Base-by-base conservation (phyloP, 1,140 invertebrate species). In the Sinonovacula constricta region DNA sequence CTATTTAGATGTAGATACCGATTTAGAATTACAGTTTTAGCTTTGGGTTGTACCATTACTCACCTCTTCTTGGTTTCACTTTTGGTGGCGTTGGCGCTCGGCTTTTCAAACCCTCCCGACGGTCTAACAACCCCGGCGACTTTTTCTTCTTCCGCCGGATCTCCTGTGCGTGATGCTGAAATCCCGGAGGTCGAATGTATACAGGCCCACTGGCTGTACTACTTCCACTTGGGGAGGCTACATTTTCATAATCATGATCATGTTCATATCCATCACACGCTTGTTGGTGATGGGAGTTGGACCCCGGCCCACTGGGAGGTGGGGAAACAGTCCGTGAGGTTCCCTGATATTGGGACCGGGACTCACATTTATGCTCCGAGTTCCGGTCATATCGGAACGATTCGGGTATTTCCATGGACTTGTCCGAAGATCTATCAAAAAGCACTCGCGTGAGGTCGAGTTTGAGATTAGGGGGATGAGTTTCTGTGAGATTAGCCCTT, bases 391-490 rank as follows among this genome's bases (percentile, higher is more conserved):
- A 68, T 68, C 57, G 45, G 31, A 31, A 31, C 7, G 65, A 45
- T 7, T 79, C 69, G 0, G 45, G 28, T 18, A 30, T 56, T 14
- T 56, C 59, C n/a, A 12, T 53, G 14, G 72, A 24, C 14, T 26
- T 3, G 3, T 14, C 22, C 10, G 7, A 28, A 31, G 39, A 3
- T 24, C 57, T 95, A 87, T 98, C 96, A 0, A 96, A 96, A 76
- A 98, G 92, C 77, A 95, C 94, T 49, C 96, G 93, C 86, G 98
- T 95, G 90, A 97, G 97, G 0, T 95, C 72, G 94, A 91, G 49
- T 33, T 67, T 67, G 24, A 68, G 67, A 67, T 30, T 45, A 53
- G 15, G 22, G n/a, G 72, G 68, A n/a, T 57, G 54, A 2, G 68
- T 69, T 24, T 77, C 67, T 12, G 63, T 74, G 18, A 33, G 56